Base-by-base conservation (phyloP, 2,888 invertebrate species). In the Thereva unica region DNA sequence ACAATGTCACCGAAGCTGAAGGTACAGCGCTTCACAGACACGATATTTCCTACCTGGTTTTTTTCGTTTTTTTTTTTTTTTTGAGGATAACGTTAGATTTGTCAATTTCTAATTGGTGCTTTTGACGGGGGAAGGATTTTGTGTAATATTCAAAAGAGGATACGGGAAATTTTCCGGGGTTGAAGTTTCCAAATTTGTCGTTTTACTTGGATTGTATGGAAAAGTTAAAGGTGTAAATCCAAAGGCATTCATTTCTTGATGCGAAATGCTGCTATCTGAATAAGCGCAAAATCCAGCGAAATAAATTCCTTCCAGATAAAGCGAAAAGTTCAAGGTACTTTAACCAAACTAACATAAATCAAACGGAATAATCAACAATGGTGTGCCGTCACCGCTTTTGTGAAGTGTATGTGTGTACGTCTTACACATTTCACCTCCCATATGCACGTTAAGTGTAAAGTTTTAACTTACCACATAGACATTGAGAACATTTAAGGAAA, bases 331-430 rank as follows among this genome's bases (percentile, higher is more conserved):
- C 59, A 57, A 64, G 67, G 61, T 55, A 54, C 67, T 66, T 67
- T 54, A 63, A 64, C 42, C 44, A 69, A 47, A 67, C 61, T 67
- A 67, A 57, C 65, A 67, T 69, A 69, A 67, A 69, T 69, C 69
- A 67, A 44, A 50, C 41, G 61, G 69, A 69, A 68, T 69, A 69
- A 69, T 69, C 67, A 69, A 69, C 69, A 69, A 69, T 64, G 57
- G 67, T 56, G 67, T 56, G 54, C 45, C 63, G 64, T 59, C 54
- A 54, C 64, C 64, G 53, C 53, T 64, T 41, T 23, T 23, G 23
- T 23, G 23, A 23, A 23, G 23, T 23, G 23, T 23, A 23, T 64
- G 64, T 64, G 52, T 52, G 52, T 45, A 35, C 53, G 35, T 52
- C 42, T 38, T 53, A 44, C 37, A 42, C 49, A n/a, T 38, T 53